Conservation (phyloP, 1,140 invertebrate genomes). For the Philaenus spumarius region DNA sequence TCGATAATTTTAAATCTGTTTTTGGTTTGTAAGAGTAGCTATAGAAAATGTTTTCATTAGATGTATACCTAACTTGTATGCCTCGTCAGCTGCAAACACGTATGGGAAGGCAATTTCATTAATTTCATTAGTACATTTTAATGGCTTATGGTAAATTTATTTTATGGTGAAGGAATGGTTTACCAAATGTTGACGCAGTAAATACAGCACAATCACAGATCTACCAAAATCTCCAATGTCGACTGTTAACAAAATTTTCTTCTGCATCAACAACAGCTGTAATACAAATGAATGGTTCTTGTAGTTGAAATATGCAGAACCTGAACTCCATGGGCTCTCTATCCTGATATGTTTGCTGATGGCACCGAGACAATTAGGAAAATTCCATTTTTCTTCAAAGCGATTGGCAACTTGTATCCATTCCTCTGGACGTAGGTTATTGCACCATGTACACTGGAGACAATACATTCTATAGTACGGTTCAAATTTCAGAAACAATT, state of each 20-base stretch:
- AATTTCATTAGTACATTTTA: background rate
- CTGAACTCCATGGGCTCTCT: slow-evolving; percentile 23
- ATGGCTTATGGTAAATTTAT: slow-evolving; percentile 2
- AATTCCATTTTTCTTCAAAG: slow-evolving; percentile 39
- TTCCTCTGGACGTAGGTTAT: slow-evolving; percentile 24
- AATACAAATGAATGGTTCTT: slow-evolving; percentile 42
- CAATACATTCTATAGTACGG: background rate
- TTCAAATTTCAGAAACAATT: slow-evolving; percentile 8
- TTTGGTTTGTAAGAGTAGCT: slow-evolving; percentile 28
- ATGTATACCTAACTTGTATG: slow-evolving; percentile 39
- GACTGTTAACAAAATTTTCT: slow-evolving; percentile 40
- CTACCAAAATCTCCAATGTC: slow-evolving; percentile 40
- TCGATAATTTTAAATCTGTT: slow-evolving; percentile 37
- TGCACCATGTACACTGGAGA: slow-evolving; percentile 5
- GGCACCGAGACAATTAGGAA: slow-evolving; percentile 26
- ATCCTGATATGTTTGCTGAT: slow-evolving; percentile 12
- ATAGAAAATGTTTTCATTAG: slow-evolving; percentile 43
- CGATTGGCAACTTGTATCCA: slow-evolving; percentile 24
- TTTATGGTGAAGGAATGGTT: slow-evolving; percentile 19
- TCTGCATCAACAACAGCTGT: slow-evolving; percentile 42
- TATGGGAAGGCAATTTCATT: slow-evolving; percentile 5
- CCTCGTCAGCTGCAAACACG: slow-evolving; percentile 11
- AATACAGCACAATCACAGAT: slow-evolving; percentile 41
- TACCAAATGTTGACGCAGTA: slow-evolving; percentile 24
- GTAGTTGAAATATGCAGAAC: slow-evolving; percentile 42